Evolutionary conservation across 2,113 vertebrate genomes (phyloP), one percentile per base, ranked within the genome.

Genomic region (Pterocles orientalis): DNA sequence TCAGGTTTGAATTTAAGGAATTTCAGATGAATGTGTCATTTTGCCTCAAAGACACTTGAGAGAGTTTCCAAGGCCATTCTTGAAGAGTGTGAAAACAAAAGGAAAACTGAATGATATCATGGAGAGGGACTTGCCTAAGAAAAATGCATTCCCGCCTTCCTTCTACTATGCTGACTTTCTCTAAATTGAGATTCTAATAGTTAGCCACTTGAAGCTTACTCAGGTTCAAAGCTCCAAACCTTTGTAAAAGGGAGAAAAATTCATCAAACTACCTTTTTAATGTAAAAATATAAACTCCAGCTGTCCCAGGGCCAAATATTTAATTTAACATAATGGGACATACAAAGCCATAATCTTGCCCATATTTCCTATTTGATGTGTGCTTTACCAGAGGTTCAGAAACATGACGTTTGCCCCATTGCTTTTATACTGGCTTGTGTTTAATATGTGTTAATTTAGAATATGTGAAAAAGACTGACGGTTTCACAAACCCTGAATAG

Each of bases 21-120:
- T 92, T 91, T 88, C 62, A 95, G 75, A 86, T 7, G 51, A 91
- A 84, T 68, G 51, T 95, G 80, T 91, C 75, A 88, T 86, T 97
- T 94, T 94, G 21, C 75, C 62, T 81, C 51, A 61, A 88, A 94
- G 85, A 83, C 8, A 7, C 66, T 85, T 80, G 25, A 90, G 54
- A 82, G 60, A 80, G 24, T 17, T 90, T 93, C 81, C 50, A 65
- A 88, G 71, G 81, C 57, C 75, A 17, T 86, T 92, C 68, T 94
- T 92, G 39, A 79, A 85, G 91, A 92, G 51, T 70, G 45, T 81
- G 75, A 72, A 91, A 91, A 77, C 41, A 61, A 80, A 91, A 88
- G 73, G 60, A 75, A 90, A 53, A 36, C 28, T 31, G 51, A 75
- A 58, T 82, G 56, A 91, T 80, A 33, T 26, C 0, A 3, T 21